Percentiles rank a stretch among this genome's conserved stretches.
Conservation (phyloP, 2,888 invertebrate genomes). For the Drosophila paramelanica region DNA sequence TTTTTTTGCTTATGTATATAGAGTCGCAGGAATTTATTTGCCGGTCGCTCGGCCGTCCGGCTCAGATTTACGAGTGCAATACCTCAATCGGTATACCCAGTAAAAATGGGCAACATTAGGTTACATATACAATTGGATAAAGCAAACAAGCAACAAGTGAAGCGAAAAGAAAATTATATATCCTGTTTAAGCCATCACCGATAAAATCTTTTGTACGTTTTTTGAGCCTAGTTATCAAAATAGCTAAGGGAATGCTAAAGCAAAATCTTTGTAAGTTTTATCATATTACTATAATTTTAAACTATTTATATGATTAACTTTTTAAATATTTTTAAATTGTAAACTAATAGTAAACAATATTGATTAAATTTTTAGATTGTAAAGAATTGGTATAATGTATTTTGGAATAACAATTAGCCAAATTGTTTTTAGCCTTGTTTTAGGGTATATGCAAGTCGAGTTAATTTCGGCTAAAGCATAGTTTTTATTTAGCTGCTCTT, state of each 20-base stretch:
- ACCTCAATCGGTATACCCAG: slow-evolving; percentile 4
- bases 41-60: background rate
- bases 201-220: no score
- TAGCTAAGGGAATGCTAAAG: no score
- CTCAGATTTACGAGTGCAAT: slow-evolving; percentile 3
- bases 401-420: no score
- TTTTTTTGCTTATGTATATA: background rate
- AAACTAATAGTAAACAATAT: no score
- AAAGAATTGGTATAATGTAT: no score
- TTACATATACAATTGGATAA: background rate
- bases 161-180: background rate
- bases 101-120: background rate
- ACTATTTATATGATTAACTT: no score
- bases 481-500: slow-evolving; percentile 8
- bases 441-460: background rate
- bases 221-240: no score
- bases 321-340: no score
- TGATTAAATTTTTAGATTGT: no score
- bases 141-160: background rate
- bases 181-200: no score
- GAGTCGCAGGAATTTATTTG: slow-evolving; percentile 20
- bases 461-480: background rate
- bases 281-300: no score
- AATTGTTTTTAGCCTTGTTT: background rate
- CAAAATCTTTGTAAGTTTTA: no score